Evolutionary conservation across 2,797 vertebrate species (phyloP).

Genomic region (Amphiprion clarkii): DNA sequence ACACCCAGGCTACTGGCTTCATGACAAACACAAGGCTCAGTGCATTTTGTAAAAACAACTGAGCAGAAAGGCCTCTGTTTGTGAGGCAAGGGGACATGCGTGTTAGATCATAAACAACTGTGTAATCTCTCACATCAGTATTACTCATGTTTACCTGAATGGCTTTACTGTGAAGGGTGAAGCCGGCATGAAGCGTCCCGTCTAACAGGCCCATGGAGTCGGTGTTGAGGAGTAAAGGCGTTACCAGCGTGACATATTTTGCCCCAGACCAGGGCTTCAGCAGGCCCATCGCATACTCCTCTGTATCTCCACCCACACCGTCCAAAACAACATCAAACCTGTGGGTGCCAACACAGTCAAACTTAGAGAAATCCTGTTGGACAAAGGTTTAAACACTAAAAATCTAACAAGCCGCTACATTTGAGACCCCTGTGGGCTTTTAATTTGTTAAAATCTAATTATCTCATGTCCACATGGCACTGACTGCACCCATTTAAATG

Average conservation of each 20-base stretch:
- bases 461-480: neutral
- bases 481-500: no score
- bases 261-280: conserved; percentile 94
- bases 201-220: conserved; percentile 90
- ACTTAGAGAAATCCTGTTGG: neutral
- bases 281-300: conserved; percentile 87
- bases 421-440: neutral
- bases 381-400: neutral
- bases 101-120: neutral
- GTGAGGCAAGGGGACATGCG: no score
- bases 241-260: conserved; percentile 92
- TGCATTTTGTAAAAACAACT: neutral
- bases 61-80: neutral
- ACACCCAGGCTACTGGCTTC: conserved; percentile 27
- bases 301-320: conserved; percentile 90
- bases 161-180: conserved; percentile 87
- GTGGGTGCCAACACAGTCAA: conserved; percentile 15
- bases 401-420: neutral
- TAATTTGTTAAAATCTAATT: neutral
- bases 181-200: conserved; percentile 87
- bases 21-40: conserved; percentile 3
- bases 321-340: conserved; percentile 96
- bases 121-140: neutral
- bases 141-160: conserved; percentile 84
- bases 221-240: conserved; percentile 90